Evolutionary conservation across 1,140 invertebrate genomes (phyloP), one percentile per base, ranked within the genome.

Genomic region (Temnothorax longispinosus): DNA sequence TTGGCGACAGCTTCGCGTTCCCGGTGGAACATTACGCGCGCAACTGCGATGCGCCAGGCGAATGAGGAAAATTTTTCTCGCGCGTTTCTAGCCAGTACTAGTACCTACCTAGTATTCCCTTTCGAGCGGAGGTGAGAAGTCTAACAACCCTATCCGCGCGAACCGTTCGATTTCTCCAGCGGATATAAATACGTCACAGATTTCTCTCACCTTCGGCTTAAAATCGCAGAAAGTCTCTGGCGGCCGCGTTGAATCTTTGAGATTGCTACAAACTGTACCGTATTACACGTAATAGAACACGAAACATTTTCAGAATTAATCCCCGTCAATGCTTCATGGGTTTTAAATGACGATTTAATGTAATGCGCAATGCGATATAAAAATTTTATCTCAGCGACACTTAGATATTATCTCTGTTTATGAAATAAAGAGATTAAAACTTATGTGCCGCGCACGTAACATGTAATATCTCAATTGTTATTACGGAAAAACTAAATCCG

Each of bases 21-120:
- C 69, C 80, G 2, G 32, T 60, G 54, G 80, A 84, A 75, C 56
- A 74, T 72, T 82, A 82, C 54, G 38, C 54, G 80, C 54, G 41
- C 62, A 74, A 38, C 11, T 60, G 50, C 62, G 47, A 69, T 54
- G 52, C 72, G 35, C 15, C 52, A 58, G 35, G 52, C 52, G 56
- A 2, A 75, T 35, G 27, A 7, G 56, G 10, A 47, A 41, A 56
- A 60, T 74, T 84, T 84, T 50, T 74, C 80, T 74, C 67, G 47
- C 56, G 35, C 7, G 18, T 21, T 50, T 15, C 38, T 15, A 44
- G 10, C 38, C 6, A 27, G 21, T 21, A 27, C 1, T 27, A 27
- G 27, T 27, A 27, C 27, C 27, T 27, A 8, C 38, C 35, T 35
- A 52, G 41, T 27, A 15, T n/a, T 50, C 13, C 1, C 47, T 74